Evolutionary conservation across 2,797 vertebrate species (phyloP).

Genomic region (Alauda arvensis): DNA sequence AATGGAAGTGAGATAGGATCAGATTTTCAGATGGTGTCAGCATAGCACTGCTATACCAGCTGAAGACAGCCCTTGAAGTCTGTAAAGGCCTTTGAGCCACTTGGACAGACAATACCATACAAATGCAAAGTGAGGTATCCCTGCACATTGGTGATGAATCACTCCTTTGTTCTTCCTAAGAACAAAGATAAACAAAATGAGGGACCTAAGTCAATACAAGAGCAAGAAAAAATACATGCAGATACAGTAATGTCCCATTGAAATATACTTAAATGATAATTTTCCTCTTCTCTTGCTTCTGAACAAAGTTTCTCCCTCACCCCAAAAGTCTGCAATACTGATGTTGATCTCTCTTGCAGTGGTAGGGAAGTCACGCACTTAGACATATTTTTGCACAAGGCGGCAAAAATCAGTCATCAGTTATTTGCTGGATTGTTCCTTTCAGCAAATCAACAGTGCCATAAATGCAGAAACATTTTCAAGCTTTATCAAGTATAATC

Average conservation of each 20-base stretch:
- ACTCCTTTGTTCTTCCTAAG: conserved; percentile 5
- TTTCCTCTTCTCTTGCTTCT: background rate
- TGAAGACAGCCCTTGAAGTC: background rate
- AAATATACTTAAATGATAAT: background rate
- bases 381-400: conserved; percentile 18
- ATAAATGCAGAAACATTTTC: conserved; percentile 43
- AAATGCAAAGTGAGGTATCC: conserved; percentile 17
- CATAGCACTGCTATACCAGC: background rate
- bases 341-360: background rate
- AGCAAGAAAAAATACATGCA: background rate
- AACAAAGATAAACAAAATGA: background rate
- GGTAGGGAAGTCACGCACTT: background rate
- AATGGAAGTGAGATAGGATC: background rate
- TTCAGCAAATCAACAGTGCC: conserved; percentile 40
- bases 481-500: conserved; percentile 53
- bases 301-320: background rate
- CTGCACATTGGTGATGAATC: background rate
- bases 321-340: background rate
- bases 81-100: conserved; percentile 1
- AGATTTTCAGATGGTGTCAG: conserved; percentile 30
- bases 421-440: conserved; percentile 43
- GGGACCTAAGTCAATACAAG: background rate
- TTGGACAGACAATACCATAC: background rate
- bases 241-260: background rate
- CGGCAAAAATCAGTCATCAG: conserved; percentile 33